These are phyloP conservation scores for Noctua janthe DNA, from an alignment of 2,888 invertebrate species.

Conservation along the genomic window DNA sequence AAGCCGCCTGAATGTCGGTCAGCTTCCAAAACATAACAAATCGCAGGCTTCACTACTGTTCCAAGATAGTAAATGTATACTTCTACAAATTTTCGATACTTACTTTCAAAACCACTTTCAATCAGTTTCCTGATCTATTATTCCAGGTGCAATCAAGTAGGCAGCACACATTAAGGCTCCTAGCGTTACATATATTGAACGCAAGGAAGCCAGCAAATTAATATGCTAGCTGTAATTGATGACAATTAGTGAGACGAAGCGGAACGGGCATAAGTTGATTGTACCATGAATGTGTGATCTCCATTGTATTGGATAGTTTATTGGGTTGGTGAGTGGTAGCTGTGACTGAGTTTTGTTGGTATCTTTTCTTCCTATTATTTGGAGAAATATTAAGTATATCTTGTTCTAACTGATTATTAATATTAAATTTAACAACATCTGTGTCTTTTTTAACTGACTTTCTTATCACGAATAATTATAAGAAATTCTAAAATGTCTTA, in stretches of 20 bases:
- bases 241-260: constrained; percentile 71
- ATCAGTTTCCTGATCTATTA: constrained; percentile 33
- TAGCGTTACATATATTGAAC: constrained; percentile 57
- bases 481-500: background rate
- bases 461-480: background rate
- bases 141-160: constrained; percentile 43
- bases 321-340: constrained; percentile 8
- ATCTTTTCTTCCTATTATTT: background rate
- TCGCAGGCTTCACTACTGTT: background rate
- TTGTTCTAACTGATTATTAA: background rate
- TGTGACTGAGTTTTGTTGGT: background rate
- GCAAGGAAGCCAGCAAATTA: constrained; percentile 69
- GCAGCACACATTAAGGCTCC: constrained; percentile 46
- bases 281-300: constrained; percentile 69
- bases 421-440: background rate
- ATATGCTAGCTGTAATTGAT: constrained; percentile 74
- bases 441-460: background rate
- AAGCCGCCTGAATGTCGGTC: background rate
- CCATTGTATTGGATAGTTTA: constrained; percentile 47
- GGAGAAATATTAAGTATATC: background rate
- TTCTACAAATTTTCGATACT: background rate
- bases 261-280: constrained; percentile 64
- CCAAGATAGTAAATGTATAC: background rate
- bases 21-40: background rate
- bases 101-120: background rate